Evolutionary conservation across 2,888 invertebrate species (phyloP).

Genomic region (Nymphalis c-album): DNA sequence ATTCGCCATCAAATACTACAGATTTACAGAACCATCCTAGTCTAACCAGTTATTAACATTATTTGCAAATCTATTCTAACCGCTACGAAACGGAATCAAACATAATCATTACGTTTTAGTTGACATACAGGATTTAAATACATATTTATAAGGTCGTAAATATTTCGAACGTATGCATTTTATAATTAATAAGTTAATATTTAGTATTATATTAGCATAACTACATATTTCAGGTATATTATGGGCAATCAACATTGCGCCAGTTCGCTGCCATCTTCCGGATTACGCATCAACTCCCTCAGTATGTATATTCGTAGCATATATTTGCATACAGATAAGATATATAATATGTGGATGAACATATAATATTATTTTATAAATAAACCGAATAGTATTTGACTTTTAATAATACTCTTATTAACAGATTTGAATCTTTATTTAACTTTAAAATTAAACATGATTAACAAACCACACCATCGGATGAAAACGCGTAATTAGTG

Average conservation of each 20-base stretch:
- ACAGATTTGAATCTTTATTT: too few species aligned
- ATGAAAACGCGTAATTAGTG: too few species aligned
- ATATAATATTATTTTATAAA: too few species aligned
- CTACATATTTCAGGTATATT: conserved; percentile 49
- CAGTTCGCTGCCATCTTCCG: conserved; percentile 54
- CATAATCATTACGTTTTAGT: conserved; percentile 12
- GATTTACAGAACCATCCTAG: too few species aligned
- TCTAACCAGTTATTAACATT: background rate
- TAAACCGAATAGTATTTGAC: too few species aligned
- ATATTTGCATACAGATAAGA: background rate
- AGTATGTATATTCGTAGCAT: conserved; percentile 45
- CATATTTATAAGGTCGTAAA: conserved; percentile 33
- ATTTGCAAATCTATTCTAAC: conserved; percentile 16
- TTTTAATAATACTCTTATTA: too few species aligned
- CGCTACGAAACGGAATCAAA: conserved; percentile 1
- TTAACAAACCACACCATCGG: too few species aligned
- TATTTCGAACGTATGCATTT: conserved; percentile 27
- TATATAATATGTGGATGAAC: too few species aligned
- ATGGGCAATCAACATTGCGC: conserved; percentile 37
- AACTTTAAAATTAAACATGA: too few species aligned
- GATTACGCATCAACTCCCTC: conserved; percentile 59
- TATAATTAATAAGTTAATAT: conserved; percentile 34
- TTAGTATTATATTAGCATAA: conserved; percentile 22
- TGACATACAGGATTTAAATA: conserved; percentile 16
- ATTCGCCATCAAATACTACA: too few species aligned